These are phyloP conservation scores for Oriolus oriolus DNA, from an alignment of 2,113 vertebrate genomes.

Conservation along the genomic window DNA sequence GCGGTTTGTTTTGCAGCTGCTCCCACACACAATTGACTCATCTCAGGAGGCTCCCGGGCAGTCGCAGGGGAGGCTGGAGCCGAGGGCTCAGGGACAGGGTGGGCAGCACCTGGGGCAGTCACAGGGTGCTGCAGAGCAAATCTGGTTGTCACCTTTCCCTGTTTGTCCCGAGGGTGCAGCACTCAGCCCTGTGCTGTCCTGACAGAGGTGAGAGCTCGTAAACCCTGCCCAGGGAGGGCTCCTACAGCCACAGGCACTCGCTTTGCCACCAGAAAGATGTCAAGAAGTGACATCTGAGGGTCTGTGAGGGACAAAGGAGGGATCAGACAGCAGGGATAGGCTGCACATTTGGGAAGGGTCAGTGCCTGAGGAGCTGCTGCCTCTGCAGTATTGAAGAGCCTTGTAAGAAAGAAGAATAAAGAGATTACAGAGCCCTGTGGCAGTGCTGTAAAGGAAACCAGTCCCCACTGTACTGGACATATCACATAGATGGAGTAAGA, in stretches of 20 bases:
- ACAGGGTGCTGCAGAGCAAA: rapidly evolving
- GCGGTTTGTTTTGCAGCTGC: not conserved
- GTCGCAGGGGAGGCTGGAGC: not conserved
- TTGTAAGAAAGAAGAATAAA: not conserved
- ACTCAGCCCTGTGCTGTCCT: not conserved
- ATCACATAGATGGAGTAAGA: not conserved
- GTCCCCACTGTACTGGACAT: not conserved
- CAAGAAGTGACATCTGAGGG: not conserved
- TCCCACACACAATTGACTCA: not conserved
- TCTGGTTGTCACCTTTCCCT: not conserved
- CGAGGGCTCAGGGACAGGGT: not conserved
- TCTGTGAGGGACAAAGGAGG: not conserved
- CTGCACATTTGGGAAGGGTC: not conserved
- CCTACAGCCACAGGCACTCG: not conserved
- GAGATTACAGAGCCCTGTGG: not conserved
- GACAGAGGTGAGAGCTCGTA: not conserved
- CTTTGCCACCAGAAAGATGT: not conserved
- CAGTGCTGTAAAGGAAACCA: not conserved
- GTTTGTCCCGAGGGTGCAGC: rapidly evolving
- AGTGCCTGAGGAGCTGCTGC: not conserved
- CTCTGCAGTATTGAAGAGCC: not conserved
- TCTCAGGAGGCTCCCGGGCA: not conserved
- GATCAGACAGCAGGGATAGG: not conserved
- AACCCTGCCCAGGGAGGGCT: not conserved
- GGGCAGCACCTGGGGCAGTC: not conserved